Evolutionary conservation across 1,140 invertebrate species (phyloP), one percentile per base, ranked within the genome.

Genomic region (Heliconius melpomene): DNA sequence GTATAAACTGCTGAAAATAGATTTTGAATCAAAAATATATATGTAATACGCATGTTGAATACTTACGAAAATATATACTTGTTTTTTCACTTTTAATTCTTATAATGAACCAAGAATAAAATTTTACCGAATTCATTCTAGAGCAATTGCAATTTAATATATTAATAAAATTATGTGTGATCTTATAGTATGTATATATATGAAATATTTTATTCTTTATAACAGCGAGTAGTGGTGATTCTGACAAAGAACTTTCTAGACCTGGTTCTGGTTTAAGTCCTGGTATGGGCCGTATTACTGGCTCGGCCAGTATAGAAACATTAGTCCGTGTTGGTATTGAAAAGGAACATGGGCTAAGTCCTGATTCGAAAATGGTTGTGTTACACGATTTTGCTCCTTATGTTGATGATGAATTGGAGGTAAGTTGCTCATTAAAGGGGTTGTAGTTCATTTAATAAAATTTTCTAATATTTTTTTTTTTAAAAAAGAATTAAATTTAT

Each of bases 281-380:
- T 52, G 96, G 96, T 0, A 96, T 96, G 95, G 98, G 98, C 9
- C 95, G 98, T 32, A 99, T 99, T 84, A 99, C 98, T 38, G 98
- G 98, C 54, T 98, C 98, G 81, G 97, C 98, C 18, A 98, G 98
- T 87, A 98, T 99, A 76, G 98, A 99, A 90, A 99, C 98, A 1
- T 94, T 99, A 32, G 98, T 99, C 0, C 94, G 98, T 85, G 98
- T 99, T 46, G 98, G 98, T 18, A 97, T 99, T 75, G 98, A 99
- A 94, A 99, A 99, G 87, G 98, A 98, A 94, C 97, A 98, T 95
- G 97, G 97, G 7, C 93, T 98, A 3, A 98, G 98, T 78, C 98
- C 98, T 3, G 98, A 98, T 89, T 98, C 97, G 71, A 98, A 98
- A 95, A 98, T 99, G 98, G 97, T 99, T 71, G 98, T 99, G 18